A percentile compares a stretch with the other conserved stretches of the same genome.
Conservation (phyloP, 2,888 invertebrate species). For the Rhingia rostrata region DNA sequence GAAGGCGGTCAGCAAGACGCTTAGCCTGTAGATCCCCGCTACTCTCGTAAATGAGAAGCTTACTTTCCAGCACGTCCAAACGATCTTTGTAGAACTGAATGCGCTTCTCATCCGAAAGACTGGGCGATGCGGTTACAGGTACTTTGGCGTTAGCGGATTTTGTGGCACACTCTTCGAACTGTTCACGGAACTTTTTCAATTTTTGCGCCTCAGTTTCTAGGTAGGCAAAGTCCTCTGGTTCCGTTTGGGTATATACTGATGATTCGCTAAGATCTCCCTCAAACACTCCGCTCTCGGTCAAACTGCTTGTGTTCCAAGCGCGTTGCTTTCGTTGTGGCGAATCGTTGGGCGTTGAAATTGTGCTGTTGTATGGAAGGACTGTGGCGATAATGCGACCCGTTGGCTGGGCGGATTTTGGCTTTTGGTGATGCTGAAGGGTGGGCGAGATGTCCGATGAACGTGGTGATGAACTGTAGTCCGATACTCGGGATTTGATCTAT, state of each 20-base stretch:
- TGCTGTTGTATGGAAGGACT: conserved; percentile 85
- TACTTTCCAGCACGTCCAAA: conserved; percentile 86
- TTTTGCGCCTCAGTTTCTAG: conserved; percentile 84
- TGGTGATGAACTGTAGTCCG: conserved; percentile 78
- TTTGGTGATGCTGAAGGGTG: conserved; percentile 66
- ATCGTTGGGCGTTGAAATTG: conserved; percentile 82
- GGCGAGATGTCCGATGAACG: conserved; percentile 76
- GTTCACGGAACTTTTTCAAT: conserved; percentile 86
- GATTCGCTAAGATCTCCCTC: conserved; percentile 83
- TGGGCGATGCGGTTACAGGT: conserved; percentile 74
- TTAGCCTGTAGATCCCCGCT: conserved; percentile 86
- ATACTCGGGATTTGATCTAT: conserved; percentile 79
- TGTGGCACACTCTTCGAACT: conserved; percentile 85
- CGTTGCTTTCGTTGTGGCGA: conserved; percentile 77
- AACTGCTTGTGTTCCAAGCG: conserved; percentile 83
- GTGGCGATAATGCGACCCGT: conserved; percentile 85
- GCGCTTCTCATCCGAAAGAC: conserved; percentile 84
- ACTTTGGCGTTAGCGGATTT: conserved; percentile 74
- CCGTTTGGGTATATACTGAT: conserved; percentile 83
- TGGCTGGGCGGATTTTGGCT: conserved; percentile 67
- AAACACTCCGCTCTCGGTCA: conserved; percentile 90
- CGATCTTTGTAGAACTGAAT: conserved; percentile 88
- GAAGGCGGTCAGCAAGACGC: conserved; percentile 86
- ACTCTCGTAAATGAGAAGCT: conserved; percentile 87
- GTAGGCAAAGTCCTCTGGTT: conserved; percentile 83